These are phyloP conservation scores for Ophonus ardosiacus DNA, from an alignment of 2,888 invertebrate genomes.

Conservation along the genomic window DNA sequence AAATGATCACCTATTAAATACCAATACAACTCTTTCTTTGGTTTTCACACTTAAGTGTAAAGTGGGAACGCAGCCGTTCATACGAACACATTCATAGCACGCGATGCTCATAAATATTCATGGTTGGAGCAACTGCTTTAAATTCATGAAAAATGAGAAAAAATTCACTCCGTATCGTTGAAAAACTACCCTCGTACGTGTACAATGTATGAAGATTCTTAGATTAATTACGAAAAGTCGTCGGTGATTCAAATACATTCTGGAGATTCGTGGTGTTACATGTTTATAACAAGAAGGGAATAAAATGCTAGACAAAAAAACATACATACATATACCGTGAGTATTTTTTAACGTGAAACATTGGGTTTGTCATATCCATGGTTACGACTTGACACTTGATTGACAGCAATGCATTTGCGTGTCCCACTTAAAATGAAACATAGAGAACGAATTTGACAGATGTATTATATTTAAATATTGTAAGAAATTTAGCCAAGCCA, in stretches of 20 bases:
- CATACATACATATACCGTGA: no score
- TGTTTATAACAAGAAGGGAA: not conserved
- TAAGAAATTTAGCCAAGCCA: no score
- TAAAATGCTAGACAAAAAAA: not conserved
- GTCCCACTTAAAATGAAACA: no score
- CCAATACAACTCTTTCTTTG: no score
- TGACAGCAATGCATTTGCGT: no score
- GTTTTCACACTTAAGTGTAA: not conserved
- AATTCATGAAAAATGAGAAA: slow-evolving; percentile 11
- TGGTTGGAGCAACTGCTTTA: not conserved
- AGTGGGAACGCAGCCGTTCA: not conserved
- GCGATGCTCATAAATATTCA: slow-evolving; percentile 9
- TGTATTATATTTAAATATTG: no score
- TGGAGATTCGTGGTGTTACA: not conserved
- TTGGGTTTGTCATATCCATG: no score
- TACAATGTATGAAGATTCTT: not conserved
- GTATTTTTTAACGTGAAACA: no score
- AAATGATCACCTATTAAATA: no score
- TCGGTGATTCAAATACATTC: no score
- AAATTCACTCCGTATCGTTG: not conserved
- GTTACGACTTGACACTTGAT: no score
- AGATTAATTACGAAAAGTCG: not conserved
- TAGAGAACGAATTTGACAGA: no score
- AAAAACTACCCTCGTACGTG: not conserved
- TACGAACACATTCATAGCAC: not conserved